phyloP scores from a whole-genome alignment of 2,113 vertebrate species.

The Nothobranchius kuhntae region DNA sequence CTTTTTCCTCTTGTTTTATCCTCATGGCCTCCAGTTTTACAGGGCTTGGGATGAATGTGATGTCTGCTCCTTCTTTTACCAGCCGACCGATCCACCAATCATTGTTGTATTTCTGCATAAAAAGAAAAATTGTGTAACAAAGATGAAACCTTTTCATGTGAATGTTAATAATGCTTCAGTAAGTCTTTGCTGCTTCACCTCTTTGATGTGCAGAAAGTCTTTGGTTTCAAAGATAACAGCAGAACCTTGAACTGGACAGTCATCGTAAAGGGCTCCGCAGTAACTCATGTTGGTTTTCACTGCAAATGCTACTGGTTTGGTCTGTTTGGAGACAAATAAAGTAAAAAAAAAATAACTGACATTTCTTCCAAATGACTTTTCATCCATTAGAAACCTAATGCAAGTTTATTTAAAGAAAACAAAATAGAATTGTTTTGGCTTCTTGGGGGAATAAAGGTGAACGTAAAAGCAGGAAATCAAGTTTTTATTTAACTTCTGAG shows the following conservation, averaged over 20 bases:
- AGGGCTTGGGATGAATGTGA: constrained; percentile 95
- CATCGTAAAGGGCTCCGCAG: constrained; percentile 87
- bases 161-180: neutral
- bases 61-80: constrained; percentile 95
- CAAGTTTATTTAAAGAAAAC: no score
- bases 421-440: no score
- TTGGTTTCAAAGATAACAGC: constrained; percentile 97
- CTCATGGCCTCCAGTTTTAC: constrained; percentile 93
- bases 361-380: neutral
- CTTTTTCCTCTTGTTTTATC: constrained; percentile 89
- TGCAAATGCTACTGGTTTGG: constrained; percentile 94
- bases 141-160: no score
- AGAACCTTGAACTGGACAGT: constrained; percentile 92
- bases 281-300: constrained; percentile 95
- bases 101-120: constrained; percentile 90
- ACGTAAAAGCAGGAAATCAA: constrained; percentile 2
- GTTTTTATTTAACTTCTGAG: neutral
- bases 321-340: constrained; percentile 70
- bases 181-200: constrained; percentile 77
- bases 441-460: neutral
- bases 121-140: neutral
- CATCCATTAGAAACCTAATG: neutral
- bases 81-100: constrained; percentile 98
- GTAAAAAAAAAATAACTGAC: neutral
- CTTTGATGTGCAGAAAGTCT: constrained; percentile 98